Evolutionary conservation across 2,797 vertebrate species (phyloP), one percentile per base, ranked within the genome.

Genomic region (Neosalanx taihuensis): DNA sequence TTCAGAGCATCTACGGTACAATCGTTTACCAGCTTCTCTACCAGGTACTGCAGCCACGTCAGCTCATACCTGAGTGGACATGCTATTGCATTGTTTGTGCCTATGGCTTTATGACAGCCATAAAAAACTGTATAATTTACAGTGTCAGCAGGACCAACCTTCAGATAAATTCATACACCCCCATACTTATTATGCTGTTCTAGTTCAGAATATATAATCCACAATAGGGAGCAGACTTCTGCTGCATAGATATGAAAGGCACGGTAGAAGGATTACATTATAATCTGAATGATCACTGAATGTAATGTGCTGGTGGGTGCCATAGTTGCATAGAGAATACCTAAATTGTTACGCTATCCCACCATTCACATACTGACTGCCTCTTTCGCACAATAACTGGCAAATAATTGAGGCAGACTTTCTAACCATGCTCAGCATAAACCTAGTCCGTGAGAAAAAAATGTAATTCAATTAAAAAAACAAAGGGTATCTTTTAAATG

Each of bases 181-280:
- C 18, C 51, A 53, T n/a, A n/a, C 51, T 5, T 5, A 17, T 6
- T 56, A n/a, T 17, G 18, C 51, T n/a, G 51, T 5, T n/a, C 15
- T 17, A 17, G 51, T 56, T 4, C 51, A 56, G 18, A 56, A 7
- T n/a, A n/a, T 7, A n/a, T 4, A n/a, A n/a, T 56, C 51, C 51
- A 56, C 51, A 56, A 17, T n/a, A 17, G 51, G 51, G n/a, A n/a
- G 51, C 51, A 56, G 51, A 56, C 15, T 56, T 61, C 20, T 71
- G 71, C 77, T 84, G 84, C 84, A 86, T 85, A 85, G 78, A 69
- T 81, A 71, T 31, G 23, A 76, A 79, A 87, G 84, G 85, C 85
- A 85, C 85, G 77, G 76, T 76, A 73, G 70, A 76, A 74, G 70
- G 72, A 63, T 62, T 33, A 56, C 56, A 67, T 7, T 62, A 58